Evolutionary conservation across 1,140 invertebrate genomes (phyloP), one percentile per base, ranked within the genome.

Genomic region (Drosophila pseudoananassae): DNA sequence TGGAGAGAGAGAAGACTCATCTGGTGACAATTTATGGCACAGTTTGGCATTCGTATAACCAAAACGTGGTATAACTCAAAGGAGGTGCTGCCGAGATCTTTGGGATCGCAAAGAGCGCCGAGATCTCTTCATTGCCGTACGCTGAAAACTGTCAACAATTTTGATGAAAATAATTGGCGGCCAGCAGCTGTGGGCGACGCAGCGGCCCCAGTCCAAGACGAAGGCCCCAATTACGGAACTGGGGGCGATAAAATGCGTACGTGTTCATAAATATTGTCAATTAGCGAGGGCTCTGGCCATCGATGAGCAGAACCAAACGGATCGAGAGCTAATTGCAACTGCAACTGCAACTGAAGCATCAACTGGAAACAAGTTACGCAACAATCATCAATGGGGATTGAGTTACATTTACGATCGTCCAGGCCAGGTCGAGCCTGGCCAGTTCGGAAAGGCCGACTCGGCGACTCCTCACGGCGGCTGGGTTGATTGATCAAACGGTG

Each of bases 241-340:
- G 72, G 75, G 70, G 78, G 83, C 83, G 83, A 88, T 81, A 87
- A 83, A 88, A 88, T 87, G 87, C 59, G 81, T 90, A 90, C 85
- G 87, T 90, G 87, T 90, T 90, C 87, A 90, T 90, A 90, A 90
- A 90, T 90, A 90, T 87, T 90, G 87, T 90, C 87, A 90, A 90
- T 90, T 90, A 90, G 83, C 68, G 63, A 77, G 61, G 64, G 50
- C 43, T 53, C 70, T 73, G 40, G 46, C 64, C 76, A 60, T 53
- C 72, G 60, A 65, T 58, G 74, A 69, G 53, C 54, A 49, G 74
- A 76, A 55, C 25, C 59, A 56, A 55, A 38, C 54, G 49, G 53
- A 66, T 53, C 49, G 61, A 65, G 57, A 33, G 69, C 78, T 87
- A 87, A 88, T 88, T 88, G 82, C 59, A 75, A 65, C 50, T 68